phyloP scores from a whole-genome alignment of 2,888 invertebrate genomes.

The Nudaria mundana region DNA sequence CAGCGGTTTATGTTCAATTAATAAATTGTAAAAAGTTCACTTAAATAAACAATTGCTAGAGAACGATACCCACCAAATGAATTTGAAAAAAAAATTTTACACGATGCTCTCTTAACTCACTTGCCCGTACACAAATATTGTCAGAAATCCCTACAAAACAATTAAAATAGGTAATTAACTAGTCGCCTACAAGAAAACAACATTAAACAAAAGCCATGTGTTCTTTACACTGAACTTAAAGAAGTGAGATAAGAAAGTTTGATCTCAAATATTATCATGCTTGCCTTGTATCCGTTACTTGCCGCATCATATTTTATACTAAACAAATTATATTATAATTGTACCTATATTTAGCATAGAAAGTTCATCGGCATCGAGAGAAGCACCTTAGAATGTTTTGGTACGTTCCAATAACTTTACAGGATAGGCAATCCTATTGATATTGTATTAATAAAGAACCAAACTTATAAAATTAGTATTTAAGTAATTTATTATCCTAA shows the following conservation, averaged over 20 bases:
- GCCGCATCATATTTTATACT: constrained; percentile 68
- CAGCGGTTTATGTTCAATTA: constrained; percentile 19
- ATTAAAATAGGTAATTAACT: constrained; percentile 12
- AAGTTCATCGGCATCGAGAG: constrained; percentile 78
- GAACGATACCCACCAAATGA: constrained; percentile 29
- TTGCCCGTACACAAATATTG: constrained; percentile 32
- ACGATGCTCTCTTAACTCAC: constrained; percentile 52
- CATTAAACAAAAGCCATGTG: constrained; percentile 18
- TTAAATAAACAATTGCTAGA: constrained; percentile 29
- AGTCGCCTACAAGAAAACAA: background rate
- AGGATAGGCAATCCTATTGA: constrained; percentile 80
- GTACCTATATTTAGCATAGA: constrained; percentile 66
- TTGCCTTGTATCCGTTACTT: constrained; percentile 72
- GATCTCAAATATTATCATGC: constrained; percentile 57
- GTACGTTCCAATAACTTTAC: constrained; percentile 74
- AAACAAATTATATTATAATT: constrained; percentile 51
- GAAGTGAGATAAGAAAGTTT: constrained; percentile 61
- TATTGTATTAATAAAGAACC: constrained; percentile 82
- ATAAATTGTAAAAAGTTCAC: constrained; percentile 2
- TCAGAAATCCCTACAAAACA: constrained; percentile 21
- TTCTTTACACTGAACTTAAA: constrained; percentile 25
- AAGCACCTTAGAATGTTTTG: constrained; percentile 74
- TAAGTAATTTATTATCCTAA: constrained; percentile 82
- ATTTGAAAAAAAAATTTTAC: constrained; percentile 41
- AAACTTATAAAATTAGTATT: constrained; percentile 80